Base-by-base conservation (phyloP, 2,113 vertebrate genomes). In the Paedocypris sp. region DNA sequence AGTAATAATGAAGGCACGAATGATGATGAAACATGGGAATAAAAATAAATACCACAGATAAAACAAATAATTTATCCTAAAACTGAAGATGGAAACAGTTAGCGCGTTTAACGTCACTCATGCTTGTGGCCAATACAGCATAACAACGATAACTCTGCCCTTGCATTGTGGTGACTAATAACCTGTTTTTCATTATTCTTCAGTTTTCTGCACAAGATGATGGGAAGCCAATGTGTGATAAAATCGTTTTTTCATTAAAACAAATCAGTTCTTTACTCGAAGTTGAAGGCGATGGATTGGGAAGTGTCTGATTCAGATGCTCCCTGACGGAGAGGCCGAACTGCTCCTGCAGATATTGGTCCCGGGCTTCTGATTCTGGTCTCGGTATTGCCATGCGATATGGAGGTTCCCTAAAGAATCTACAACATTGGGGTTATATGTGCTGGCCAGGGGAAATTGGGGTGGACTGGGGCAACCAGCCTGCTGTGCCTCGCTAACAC, bases 1-100 rank as follows among this genome's bases (percentile, higher is more conserved):
- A 72, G 73, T 74, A 73, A 81, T 66, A 73, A 79, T 76, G 72
- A 86, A 86, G 82, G 82, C 82, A 86, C 82, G 71, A 78, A 84
- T 79, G 70, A 84, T 60, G 62, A 66, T 46, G 58, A 68, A 54
- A 47, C 22, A 32, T 35, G 41, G 41, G 60, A 64, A 69, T 72
- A 61, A 79, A 68, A 76, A 80, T 77, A 80, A 81, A 80, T 81
- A 78, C 70, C 79, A 77, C 67, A 64, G 31, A 82, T 82, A 80
- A 64, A 70, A 64, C 58, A 76, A 82, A 83, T 84, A 81, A 83
- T 82, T 83, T 82, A 83, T 69, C 60, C 77, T 73, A 60, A 77
- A 79, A 75, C 68, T 72, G 71, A 77, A 80, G 77, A 79, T 72
- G 46, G 63, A 46, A 70, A 73, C 59, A 60, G 70, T 71, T 65